Evolutionary conservation across 2,113 vertebrate genomes (phyloP).

Genomic region (Poecilia latipinna): DNA sequence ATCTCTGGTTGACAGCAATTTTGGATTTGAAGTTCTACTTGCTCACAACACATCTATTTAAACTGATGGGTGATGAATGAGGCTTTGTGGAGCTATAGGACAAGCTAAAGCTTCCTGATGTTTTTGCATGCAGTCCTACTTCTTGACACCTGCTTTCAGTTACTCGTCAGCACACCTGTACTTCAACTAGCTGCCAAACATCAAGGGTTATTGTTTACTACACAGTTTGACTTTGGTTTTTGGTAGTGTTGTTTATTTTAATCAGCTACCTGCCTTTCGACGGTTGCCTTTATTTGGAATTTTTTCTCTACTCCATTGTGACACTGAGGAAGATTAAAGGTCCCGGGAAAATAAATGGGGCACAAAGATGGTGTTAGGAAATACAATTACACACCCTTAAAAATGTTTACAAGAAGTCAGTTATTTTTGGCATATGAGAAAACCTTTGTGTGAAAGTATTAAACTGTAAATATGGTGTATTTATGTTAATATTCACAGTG

Average conservation of each 20-base stretch:
- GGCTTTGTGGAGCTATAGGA: too few species aligned
- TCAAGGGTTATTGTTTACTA: too few species aligned
- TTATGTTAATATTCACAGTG: not conserved
- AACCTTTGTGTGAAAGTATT: not conserved
- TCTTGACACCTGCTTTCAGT: not conserved
- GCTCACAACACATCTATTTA: too few species aligned
- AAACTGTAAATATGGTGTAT: not conserved
- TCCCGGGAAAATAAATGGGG: not conserved
- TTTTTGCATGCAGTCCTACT: not conserved
- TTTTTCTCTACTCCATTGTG: not conserved
- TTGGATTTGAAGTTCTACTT: not conserved
- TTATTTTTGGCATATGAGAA: not conserved
- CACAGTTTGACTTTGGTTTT: too few species aligned
- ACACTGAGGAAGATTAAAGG: not conserved
- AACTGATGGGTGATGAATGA: too few species aligned
- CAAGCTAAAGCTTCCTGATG: too few species aligned
- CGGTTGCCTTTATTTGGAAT: not conserved
- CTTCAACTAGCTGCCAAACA: not conserved
- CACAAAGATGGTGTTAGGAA: not conserved
- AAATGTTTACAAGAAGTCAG: not conserved
- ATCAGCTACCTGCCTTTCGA: too few species aligned
- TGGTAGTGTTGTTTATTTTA: too few species aligned
- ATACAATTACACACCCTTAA: too few species aligned
- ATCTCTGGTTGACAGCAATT: too few species aligned
- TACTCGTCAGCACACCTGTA: not conserved